A percentile compares a stretch with the other conserved stretches of the same genome.
Conservation (phyloP, 2,888 invertebrate genomes). For the Matsumyia berberina region DNA sequence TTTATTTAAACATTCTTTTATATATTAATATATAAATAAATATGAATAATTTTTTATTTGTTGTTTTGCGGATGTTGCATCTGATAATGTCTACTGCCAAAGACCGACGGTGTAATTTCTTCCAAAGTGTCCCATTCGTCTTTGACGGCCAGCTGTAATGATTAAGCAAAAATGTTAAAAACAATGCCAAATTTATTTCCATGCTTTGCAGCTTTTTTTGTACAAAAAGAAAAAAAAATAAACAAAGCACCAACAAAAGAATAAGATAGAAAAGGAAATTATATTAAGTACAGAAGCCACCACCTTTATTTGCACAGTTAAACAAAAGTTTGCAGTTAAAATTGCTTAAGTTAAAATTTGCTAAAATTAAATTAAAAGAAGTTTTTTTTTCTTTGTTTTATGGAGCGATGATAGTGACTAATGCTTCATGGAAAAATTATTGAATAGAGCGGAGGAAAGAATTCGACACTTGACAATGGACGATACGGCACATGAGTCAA, state of each 20-base stretch:
- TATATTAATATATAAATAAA: constrained; percentile 64
- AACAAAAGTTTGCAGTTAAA: constrained; percentile 52
- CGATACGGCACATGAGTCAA: constrained; percentile 32
- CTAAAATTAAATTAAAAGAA: constrained; percentile 38
- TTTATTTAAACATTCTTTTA: constrained; percentile 50
- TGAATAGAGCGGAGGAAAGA: constrained; percentile 52
- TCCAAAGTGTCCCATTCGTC: constrained; percentile 91
- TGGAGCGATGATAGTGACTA: constrained; percentile 73
- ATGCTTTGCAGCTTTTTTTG: not conserved
- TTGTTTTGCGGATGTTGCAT: constrained; percentile 35
- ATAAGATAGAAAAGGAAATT: constrained; percentile 44
- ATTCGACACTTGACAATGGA: constrained; percentile 49
- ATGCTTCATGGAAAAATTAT: constrained; percentile 61
- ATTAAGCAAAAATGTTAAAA: constrained; percentile 21
- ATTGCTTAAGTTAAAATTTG: constrained; percentile 34
- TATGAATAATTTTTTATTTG: constrained; percentile 48
- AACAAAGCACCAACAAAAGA: constrained; percentile 71
- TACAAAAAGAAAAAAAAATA: constrained; percentile 45
- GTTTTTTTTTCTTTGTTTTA: constrained; percentile 35
- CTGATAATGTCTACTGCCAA: constrained; percentile 79
- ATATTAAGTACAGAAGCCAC: constrained; percentile 71
- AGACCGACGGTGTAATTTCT: constrained; percentile 92
- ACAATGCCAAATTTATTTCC: not conserved
- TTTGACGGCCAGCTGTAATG: constrained; percentile 86
- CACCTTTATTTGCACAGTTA: constrained; percentile 67